Conservation (phyloP, 2,797 vertebrate genomes). For the Furcifer pardalis region DNA sequence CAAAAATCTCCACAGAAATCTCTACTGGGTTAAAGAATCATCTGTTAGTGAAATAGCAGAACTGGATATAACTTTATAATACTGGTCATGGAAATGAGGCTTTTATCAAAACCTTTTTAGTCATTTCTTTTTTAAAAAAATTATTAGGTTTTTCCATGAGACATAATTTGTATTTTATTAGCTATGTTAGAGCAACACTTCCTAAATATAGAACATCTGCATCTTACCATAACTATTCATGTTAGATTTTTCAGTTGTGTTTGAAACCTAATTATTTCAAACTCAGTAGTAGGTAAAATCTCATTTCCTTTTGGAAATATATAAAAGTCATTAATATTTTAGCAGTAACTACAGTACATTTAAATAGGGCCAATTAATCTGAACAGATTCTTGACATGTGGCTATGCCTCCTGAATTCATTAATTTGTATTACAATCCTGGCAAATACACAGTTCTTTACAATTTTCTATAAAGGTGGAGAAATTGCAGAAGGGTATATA, state of each 20-base stretch:
- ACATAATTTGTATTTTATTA: background rate
- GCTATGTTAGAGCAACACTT: conserved; percentile 31
- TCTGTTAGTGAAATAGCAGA: background rate
- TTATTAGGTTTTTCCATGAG: background rate
- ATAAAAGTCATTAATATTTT: conserved; percentile 64
- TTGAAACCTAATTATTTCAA: conserved; percentile 67
- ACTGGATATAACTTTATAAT: background rate
- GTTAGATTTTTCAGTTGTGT: conserved; percentile 53
- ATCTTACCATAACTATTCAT: conserved; percentile 49
- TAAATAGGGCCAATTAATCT: conserved; percentile 57
- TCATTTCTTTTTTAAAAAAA: background rate
- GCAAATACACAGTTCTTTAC: conserved; percentile 30
- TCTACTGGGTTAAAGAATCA: background rate
- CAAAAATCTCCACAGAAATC: background rate
- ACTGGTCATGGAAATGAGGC: background rate
- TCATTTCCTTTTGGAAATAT: conserved; percentile 62
- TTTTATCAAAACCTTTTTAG: background rate
- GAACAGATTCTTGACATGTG: conserved; percentile 43
- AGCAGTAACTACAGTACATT: conserved; percentile 54
- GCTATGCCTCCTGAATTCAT: conserved; percentile 52
- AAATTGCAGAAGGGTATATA: conserved; percentile 39
- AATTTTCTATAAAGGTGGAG: conserved; percentile 32
- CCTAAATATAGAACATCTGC: conserved; percentile 45
- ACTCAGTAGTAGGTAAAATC: conserved; percentile 62
- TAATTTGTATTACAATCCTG: conserved; percentile 45